Base-by-base conservation (phyloP, 1,140 invertebrate species). In the Tetramorium parvispinum region DNA sequence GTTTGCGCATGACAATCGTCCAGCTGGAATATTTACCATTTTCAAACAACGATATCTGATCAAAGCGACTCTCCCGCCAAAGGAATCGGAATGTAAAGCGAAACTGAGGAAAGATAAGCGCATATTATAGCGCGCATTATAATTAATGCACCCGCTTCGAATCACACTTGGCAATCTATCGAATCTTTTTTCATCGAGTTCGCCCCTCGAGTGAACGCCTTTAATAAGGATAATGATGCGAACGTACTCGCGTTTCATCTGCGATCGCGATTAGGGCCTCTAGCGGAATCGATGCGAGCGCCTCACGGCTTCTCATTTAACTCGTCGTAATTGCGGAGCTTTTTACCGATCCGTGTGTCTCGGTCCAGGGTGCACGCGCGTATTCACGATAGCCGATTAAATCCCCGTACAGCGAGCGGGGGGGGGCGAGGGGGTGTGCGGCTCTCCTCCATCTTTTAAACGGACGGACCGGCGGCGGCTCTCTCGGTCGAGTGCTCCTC, bases 321-420 rank as follows among this genome's bases (percentile, higher is more conserved):
- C 40, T 83, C n/a, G 66, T 61, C 40, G 66, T 83, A 83, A 83
- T 83, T 75, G 43, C 53, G 13, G 27, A 11, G 68, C n/a, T 83
- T 83, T 83, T 73, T 83, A 59, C 46, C 27, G 27, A n/a, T n/a
- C 63, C 21, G 37, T 68, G 65, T 68, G 40, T 68, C 11, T 61
- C 68, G 71, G 24, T 82, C 40, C 18, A 37, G 46, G 16, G 40
- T 57, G 79, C 79, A 82, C 53, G 79, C 68, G 70, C 68, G 70
- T 83, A 79, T 79, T 79, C 77, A 75, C 79, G 68, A 83, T 83
- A 55, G 24, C 66, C 79, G 79, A 83, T 83, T 75, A 83, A 75
- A 83, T 83, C 40, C 46, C 46, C 61, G 77, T 37, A 46, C 59
- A 57, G 24, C 37, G 32, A 4, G 32, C 32, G 32, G 32, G 32